These are phyloP conservation scores for Andrena cerasifolii DNA, from an alignment of 1,140 invertebrate species.

Conservation along the genomic window DNA sequence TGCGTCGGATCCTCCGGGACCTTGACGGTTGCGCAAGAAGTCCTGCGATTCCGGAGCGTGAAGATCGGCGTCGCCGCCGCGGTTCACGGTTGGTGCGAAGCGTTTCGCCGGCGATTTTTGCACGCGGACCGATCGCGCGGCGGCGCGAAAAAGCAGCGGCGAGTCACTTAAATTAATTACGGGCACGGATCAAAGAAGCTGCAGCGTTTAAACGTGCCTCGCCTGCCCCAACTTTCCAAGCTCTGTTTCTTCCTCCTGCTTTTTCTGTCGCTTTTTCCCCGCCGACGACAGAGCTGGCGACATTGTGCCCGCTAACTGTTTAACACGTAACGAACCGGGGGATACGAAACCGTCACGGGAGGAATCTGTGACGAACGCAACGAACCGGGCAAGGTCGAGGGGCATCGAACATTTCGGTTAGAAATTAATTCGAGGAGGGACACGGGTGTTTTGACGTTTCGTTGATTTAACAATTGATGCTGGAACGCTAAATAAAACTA, in stretches of 20 bases:
- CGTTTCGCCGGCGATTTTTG: neutral
- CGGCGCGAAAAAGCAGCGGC: constrained; percentile 25
- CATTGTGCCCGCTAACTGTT: neutral
- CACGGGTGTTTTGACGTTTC: neutral
- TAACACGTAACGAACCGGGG: constrained; percentile 8
- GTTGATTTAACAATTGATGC: neutral
- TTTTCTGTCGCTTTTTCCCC: neutral
- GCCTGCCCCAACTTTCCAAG: neutral
- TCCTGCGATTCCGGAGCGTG: constrained; percentile 4
- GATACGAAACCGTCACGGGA: neutral
- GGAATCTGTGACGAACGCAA: constrained; percentile 10
- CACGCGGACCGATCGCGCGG: neutral
- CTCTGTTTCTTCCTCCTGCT: neutral
- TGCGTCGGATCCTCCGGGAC: neutral
- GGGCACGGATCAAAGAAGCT: constrained; percentile 25
- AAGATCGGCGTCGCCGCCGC: neutral
- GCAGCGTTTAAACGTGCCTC: constrained; percentile 3
- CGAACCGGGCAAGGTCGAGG: neutral
- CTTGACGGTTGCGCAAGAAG: constrained; percentile 38
- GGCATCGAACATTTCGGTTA: neutral
- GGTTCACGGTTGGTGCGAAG: neutral
- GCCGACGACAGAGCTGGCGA: neutral
- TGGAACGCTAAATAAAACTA: no score
- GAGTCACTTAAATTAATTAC: constrained; percentile 52
- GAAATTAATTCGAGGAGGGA: neutral